Evolutionary conservation across 1,140 invertebrate species (phyloP), one percentile per base, ranked within the genome.

Genomic region (Xylocopa sonorina): DNA sequence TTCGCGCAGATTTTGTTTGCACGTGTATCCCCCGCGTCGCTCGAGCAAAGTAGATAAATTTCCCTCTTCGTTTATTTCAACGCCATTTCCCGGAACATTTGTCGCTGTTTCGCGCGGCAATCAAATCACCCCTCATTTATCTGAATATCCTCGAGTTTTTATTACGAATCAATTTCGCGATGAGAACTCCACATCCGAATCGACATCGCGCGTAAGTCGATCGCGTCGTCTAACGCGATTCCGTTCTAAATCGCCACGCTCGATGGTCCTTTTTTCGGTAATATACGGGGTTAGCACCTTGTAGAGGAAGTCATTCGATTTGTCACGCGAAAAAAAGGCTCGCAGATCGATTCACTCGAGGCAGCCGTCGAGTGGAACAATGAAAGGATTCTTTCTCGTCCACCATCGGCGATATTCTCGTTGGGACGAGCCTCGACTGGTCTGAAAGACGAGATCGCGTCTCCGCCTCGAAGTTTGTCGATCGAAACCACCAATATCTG

Each of bases 301-400:
- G 3, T 18, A 51, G 32, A 32, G 16, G 21, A 24, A 69, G 32
- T 69, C 66, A 9, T 60, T 64, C 75, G 16, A 60, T 50, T 60
- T 21, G 18, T 12, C 24, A 63, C 16, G 43, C 29, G 50, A 69
- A 69, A n/a, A n/a, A n/a, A n/a, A 77, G 60, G 41, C 43, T 4
- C 6, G 21, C 18, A 50, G 41, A 69, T 77, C 66, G 75, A 69
- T 77, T 57, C 38, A 18, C 21, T 69, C n/a, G 53, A 38, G 41
- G 29, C 4, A n/a, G 18, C 14, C 14, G 0, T 3, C 12, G 29
- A 4, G 0, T 32, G 7, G 55, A 68, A 77, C 74, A 77, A 77
- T 29, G 24, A 27, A 27, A 24, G 66, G 60, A 69, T 69, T 77
- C 60, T n/a, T 69, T 77, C 60, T n/a, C n/a, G 32, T n/a, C 18